phyloP scores from a whole-genome alignment of 2,797 vertebrate genomes.

The Distichodus sexfasciatus region DNA sequence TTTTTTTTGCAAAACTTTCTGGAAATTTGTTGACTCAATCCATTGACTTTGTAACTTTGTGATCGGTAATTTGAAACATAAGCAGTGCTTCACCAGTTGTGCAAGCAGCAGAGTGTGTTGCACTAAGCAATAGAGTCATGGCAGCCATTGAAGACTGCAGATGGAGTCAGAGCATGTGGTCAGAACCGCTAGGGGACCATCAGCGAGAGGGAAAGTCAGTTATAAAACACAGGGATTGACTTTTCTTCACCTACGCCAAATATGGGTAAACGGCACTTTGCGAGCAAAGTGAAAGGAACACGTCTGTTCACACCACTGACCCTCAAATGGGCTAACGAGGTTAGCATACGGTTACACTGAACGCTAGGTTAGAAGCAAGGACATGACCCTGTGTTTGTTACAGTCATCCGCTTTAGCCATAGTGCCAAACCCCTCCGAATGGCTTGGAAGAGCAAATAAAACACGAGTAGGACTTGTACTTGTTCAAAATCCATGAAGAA shows the following conservation, averaged over 20 bases:
- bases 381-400: slow-evolving; percentile 22
- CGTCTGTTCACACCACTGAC: slow-evolving; percentile 16
- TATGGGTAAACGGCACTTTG: not conserved
- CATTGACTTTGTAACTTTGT: not conserved
- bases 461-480: not conserved
- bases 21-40: not conserved
- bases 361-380: slow-evolving; percentile 7
- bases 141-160: not conserved
- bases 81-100: slow-evolving; percentile 3
- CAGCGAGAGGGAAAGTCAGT: not conserved
- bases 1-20: not conserved
- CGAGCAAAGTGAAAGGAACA: not conserved
- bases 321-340: slow-evolving; percentile 32
- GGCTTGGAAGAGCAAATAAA: not conserved
- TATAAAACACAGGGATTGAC: not conserved
- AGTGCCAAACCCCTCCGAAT: slow-evolving; percentile 4
- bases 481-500: not conserved
- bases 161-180: not conserved
- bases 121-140: not conserved
- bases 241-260: not conserved
- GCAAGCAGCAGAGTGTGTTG: not conserved
- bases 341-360: slow-evolving; percentile 29
- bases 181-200: not conserved
- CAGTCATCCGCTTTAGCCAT: slow-evolving; percentile 23
- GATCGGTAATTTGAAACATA: not conserved